These are phyloP conservation scores for Drosophila multiciliata DNA, from an alignment of 2,888 invertebrate genomes.

Conservation along the genomic window DNA sequence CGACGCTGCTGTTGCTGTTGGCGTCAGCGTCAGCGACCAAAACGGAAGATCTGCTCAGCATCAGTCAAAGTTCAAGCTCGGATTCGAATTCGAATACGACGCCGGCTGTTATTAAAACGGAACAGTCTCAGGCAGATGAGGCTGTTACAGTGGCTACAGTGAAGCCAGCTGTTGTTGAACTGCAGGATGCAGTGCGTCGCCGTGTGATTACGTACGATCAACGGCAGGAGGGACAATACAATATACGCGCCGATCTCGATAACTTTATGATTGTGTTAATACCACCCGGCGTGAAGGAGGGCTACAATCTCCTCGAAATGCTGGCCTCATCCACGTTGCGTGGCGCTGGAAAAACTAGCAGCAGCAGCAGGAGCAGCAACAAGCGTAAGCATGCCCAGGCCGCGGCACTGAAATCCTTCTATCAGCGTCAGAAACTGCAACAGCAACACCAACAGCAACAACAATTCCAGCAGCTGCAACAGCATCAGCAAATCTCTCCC, in stretches of 20 bases:
- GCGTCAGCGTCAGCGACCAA: conserved; percentile 22
- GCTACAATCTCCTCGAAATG: conserved; percentile 78
- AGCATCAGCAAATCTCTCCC: conserved; percentile 41
- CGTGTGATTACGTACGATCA: conserved; percentile 86
- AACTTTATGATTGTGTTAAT: conserved; percentile 90
- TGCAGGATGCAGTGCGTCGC: conserved; percentile 59
- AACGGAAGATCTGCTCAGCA: conserved; percentile 24
- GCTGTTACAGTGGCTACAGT: conserved; percentile 27
- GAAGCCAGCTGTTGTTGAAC: conserved; percentile 51
- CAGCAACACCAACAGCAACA: conserved; percentile 51
- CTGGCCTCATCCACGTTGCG: conserved; percentile 78
- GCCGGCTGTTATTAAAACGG: conserved; percentile 40
- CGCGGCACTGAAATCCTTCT: conserved; percentile 52
- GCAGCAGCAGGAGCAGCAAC: conserved; percentile 23
- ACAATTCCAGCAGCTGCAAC: conserved; percentile 31
- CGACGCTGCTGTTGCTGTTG: conserved; percentile 34
- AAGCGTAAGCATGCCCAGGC: conserved; percentile 65
- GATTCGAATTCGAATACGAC: conserved; percentile 17
- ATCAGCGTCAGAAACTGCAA: conserved; percentile 54
- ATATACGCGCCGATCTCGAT: conserved; percentile 90
- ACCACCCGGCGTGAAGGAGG: conserved; percentile 84
- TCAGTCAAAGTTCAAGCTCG: conserved; percentile 17
- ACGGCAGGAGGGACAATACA: conserved; percentile 91
- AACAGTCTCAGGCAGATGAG: conserved; percentile 48
- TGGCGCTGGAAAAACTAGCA: conserved; percentile 47